Conservation (phyloP, 1,140 invertebrate genomes). For the Bacillus rossius region DNA sequence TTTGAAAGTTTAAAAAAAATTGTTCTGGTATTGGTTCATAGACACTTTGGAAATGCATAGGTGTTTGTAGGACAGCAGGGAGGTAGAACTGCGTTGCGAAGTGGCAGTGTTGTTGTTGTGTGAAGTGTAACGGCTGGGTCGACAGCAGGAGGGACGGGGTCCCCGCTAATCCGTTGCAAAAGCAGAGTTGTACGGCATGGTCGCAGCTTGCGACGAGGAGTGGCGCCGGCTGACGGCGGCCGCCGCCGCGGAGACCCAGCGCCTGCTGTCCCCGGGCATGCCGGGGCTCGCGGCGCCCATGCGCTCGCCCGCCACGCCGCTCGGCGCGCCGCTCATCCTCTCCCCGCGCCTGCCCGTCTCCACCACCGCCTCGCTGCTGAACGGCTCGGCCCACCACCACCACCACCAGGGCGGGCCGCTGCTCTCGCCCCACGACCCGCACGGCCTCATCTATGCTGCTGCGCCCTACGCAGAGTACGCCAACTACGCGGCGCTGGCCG, state of each 20-base stretch:
- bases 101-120: too few species aligned
- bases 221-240: constrained; percentile 68
- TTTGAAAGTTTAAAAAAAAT: too few species aligned
- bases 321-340: constrained; percentile 81
- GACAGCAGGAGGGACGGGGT: too few species aligned
- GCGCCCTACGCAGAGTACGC: constrained; percentile 80
- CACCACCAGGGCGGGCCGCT: constrained; percentile 41
- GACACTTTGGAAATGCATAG: too few species aligned
- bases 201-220: constrained; percentile 64
- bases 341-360: constrained; percentile 79
- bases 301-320: constrained; percentile 56
- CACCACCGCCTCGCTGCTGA: constrained; percentile 63
- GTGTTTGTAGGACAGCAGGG: too few species aligned
- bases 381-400: constrained; percentile 62
- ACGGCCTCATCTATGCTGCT: constrained; percentile 70
- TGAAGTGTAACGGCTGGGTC: too few species aligned
- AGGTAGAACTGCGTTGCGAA: too few species aligned
- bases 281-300: constrained; percentile 55
- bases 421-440: constrained; percentile 50
- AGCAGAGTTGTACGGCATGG: constrained; percentile 1
- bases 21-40: too few species aligned
- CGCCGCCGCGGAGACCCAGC: constrained; percentile 64
- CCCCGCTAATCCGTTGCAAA: too few species aligned
- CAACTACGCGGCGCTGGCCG: constrained; percentile 79
- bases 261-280: constrained; percentile 59